Conservation (phyloP, 2,888 invertebrate genomes). For the Mesoligia furuncula region DNA sequence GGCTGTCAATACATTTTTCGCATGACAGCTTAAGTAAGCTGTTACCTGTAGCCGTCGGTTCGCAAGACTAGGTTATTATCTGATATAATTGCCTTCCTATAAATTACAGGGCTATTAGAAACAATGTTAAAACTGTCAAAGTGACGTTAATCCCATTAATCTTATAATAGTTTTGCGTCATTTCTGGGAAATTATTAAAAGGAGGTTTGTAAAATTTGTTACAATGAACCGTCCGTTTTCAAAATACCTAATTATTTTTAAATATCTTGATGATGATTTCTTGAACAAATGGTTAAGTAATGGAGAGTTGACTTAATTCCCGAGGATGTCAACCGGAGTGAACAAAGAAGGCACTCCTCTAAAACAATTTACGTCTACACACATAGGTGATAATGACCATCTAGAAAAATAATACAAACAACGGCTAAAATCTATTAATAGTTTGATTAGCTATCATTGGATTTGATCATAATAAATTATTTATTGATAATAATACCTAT, state of each 20-base stretch:
- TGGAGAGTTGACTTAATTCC: too few relatives aligned
- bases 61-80: conserved; percentile 45
- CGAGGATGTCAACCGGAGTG: not conserved
- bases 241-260: not conserved
- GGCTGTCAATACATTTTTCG: conserved; percentile 52
- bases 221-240: not conserved
- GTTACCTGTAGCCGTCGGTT: conserved; percentile 34
- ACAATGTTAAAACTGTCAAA: conserved; percentile 34
- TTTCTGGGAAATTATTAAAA: conserved; percentile 24
- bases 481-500: not conserved
- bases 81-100: conserved; percentile 46
- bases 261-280: not conserved
- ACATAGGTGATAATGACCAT: not conserved
- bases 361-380: not conserved
- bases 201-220: not conserved
- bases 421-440: not conserved
- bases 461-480: conserved; percentile 16
- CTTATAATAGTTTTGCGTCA: conserved; percentile 28
- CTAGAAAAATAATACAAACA: conserved; percentile 8
- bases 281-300: not conserved
- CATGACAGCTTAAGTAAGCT: conserved; percentile 53
- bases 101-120: conserved; percentile 35
- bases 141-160: conserved; percentile 45
- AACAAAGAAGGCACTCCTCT: not conserved
- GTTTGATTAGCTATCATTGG: conserved; percentile 30